phyloP scores from a whole-genome alignment of 2,113 vertebrate genomes.

The Athene cunicularia region DNA sequence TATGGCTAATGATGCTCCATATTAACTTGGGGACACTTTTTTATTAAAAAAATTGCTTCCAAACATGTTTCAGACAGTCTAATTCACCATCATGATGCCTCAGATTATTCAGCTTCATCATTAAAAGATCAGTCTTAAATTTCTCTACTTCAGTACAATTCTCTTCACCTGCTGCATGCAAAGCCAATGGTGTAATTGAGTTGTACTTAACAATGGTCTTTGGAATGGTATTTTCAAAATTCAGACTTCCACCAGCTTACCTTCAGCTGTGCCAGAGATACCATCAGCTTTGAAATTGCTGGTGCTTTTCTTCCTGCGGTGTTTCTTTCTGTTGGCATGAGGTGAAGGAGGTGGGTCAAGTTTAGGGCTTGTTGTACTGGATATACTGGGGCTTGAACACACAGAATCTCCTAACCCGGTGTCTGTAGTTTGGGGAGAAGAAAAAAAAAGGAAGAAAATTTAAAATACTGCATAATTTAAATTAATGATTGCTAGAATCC shows the following conservation, averaged over 20 bases:
- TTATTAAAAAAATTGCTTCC: neutral
- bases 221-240: neutral
- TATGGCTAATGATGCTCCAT: neutral
- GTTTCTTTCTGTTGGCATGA: conserved; percentile 98
- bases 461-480: neutral
- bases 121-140: neutral
- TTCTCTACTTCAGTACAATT: neutral
- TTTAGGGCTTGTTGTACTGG: conserved; percentile 94
- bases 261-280: conserved; percentile 92
- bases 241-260: conserved; percentile 69
- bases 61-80: neutral
- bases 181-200: neutral
- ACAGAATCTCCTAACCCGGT: conserved; percentile 91
- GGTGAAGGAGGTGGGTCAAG: conserved; percentile 95
- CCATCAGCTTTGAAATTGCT: conserved; percentile 97
- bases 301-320: conserved; percentile 97
- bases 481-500: neutral
- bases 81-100: neutral
- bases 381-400: conserved; percentile 95
- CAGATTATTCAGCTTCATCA: neutral
- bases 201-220: neutral
- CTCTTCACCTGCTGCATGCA: neutral
- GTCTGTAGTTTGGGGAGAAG: conserved; percentile 71
- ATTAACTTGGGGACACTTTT: neutral
- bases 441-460: neutral